These are phyloP conservation scores for Zoanthus sansibaricus DNA, from an alignment of 92 coral and sea anemone species.

Conservation along the genomic window DNA sequence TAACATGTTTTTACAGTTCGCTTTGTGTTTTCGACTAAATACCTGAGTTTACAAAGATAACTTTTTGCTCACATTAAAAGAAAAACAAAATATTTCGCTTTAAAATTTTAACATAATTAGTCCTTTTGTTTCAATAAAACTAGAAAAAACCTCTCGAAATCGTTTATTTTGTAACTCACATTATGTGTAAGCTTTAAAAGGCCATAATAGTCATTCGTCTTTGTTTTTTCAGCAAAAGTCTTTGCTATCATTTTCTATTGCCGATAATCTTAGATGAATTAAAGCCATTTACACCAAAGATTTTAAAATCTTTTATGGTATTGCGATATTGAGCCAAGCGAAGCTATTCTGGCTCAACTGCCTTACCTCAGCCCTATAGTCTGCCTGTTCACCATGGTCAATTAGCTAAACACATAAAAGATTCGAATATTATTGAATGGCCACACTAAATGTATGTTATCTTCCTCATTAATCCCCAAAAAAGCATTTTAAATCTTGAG, in stretches of 20 bases:
- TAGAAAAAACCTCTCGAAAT: neutral
- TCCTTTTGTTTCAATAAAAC: neutral
- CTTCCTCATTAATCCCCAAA: neutral
- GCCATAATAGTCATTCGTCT: neutral
- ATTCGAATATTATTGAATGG: slow-evolving; percentile 4
- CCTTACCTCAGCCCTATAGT: neutral
- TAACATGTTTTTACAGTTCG: neutral
- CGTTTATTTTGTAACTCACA: neutral
- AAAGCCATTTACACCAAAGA: neutral
- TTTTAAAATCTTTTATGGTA: neutral
- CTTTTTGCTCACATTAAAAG: neutral
- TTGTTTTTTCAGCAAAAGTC: neutral
- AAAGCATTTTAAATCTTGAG: neutral
- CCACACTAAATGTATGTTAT: neutral
- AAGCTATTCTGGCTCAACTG: neutral
- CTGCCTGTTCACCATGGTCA: neutral
- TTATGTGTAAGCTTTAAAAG: neutral
- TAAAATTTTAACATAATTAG: neutral
- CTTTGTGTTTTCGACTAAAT: neutral
- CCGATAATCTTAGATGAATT: neutral
- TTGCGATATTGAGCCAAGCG: neutral
- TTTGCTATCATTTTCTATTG: neutral
- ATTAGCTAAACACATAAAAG: neutral
- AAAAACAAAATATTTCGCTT: neutral
- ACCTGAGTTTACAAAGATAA: neutral